Base-by-base conservation (phyloP, 1,140 invertebrate species). In the Wiebesia pumilae region DNA sequence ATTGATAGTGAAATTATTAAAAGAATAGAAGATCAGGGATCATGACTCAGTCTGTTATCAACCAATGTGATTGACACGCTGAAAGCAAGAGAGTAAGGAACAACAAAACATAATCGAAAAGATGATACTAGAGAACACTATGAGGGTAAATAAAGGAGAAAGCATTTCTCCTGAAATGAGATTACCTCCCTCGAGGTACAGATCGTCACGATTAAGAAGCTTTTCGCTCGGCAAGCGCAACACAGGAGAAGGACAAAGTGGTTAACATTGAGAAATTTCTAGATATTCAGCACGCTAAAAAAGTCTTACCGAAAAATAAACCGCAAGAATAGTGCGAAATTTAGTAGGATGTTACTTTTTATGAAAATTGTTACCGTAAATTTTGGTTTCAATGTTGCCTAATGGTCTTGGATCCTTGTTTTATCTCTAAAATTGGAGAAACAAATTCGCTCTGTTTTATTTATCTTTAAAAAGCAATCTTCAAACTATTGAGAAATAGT, bases 151-250 rank as follows among this genome's bases (percentile, higher is more conserved):
- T 43, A 51, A 78, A 51, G 40, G 35, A 62, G 67, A 30, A 82
- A 87, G 58, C 75, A 77, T 81, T 69, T 82, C 81, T 77, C 65
- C 47, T 24, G 54, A 85, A 85, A 80, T n/a, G 78, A 78, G 65
- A 82, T 85, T 85, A 67, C 71, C 67, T 81, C 75, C 35, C 35
- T 75, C 73, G n/a, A 83, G 83, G 80, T 75, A 81, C n/a, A 79
- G 69, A 86, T 82, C 78, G 79, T 65, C 80, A 86, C 67, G 85
- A 43, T 67, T 82, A 86, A 81, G 67, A 77, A 86, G 79, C 78
- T 71, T 58, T 80, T 81, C 33, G 43, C 78, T 85, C 35, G 35
- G 27, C 10, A 81, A 40, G 19, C 54, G 24, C 30, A 62, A 78
- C 65, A 82, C 47, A 24, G 35, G 24, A 78, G 33, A 47, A 73